These are phyloP conservation scores for Peromyscus leucopus DNA, from an alignment of 2,113 vertebrate species.

Conservation along the genomic window DNA sequence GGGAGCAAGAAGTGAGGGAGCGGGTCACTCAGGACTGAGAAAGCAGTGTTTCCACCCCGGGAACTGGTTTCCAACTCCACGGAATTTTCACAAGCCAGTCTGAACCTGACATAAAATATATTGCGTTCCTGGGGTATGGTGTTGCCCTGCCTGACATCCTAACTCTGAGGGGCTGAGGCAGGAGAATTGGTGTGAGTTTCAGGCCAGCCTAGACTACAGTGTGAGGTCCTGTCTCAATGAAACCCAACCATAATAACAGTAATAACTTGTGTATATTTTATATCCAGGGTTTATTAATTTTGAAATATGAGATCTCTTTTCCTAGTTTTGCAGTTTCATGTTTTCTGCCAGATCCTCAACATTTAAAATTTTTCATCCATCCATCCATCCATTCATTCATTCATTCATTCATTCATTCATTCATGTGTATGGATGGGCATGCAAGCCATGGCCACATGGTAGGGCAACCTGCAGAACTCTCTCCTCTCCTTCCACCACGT, in stretches of 20 bases:
- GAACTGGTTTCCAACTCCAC: neutral
- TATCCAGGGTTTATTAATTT: too few relatives aligned
- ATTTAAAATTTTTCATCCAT: neutral
- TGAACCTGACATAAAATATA: fast-evolving
- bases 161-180: neutral
- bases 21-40: neutral
- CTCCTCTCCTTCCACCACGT: neutral
- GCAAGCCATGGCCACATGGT: neutral
- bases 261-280: neutral
- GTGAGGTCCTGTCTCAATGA: neutral
- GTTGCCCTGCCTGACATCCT: neutral
- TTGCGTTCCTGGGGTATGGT: neutral
- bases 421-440: too few relatives aligned
- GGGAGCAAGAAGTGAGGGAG: neutral
- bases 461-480: neutral
- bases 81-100: neutral
- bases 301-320: neutral
- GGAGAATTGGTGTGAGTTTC: neutral
- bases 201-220: neutral
- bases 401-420: neutral
- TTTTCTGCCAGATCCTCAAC: too few relatives aligned
- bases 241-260: neutral
- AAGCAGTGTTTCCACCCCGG: neutral
- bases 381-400: neutral
- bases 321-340: neutral